Conservation (phyloP, 2,113 vertebrate species). For the Polypterus bichir region DNA sequence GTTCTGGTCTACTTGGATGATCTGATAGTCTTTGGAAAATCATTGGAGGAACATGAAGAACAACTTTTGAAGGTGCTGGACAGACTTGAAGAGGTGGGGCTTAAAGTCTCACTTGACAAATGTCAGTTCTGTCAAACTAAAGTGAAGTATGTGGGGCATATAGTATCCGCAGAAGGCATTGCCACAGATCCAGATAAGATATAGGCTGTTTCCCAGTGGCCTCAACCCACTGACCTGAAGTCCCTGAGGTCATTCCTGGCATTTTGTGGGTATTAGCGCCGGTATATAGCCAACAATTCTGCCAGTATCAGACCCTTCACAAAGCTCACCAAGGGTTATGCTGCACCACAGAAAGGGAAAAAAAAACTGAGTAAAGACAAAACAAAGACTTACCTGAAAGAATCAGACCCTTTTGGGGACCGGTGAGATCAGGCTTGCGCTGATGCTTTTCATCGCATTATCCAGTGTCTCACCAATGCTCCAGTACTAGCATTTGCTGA, state of each 20-base stretch:
- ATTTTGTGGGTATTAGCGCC: neutral
- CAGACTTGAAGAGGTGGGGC: neutral
- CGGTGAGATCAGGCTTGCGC: neutral
- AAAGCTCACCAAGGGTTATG: too few species aligned
- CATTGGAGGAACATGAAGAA: conserved; percentile 1
- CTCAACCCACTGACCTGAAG: neutral
- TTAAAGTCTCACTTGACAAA: conserved; percentile 1
- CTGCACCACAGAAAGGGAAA: too few species aligned
- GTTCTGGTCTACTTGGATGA: conserved; percentile 7
- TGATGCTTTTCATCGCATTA: conserved; percentile 1
- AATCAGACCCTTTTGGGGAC: neutral
- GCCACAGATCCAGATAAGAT: conserved; percentile 3
- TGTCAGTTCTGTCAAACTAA: neutral
- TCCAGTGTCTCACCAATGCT: neutral
- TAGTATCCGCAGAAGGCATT: neutral
- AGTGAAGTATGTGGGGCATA: conserved; percentile 6
- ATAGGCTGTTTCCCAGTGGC: neutral
- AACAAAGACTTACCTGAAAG: too few species aligned
- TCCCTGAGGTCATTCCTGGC: neutral
- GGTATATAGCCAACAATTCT: too few species aligned
- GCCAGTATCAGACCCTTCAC: too few species aligned
- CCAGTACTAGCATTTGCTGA: conserved; percentile 10
- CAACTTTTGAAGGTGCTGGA: conserved; percentile 2
- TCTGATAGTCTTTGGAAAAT: conserved; percentile 5
- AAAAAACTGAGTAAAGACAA: too few species aligned